Conservation (phyloP, 2,888 invertebrate species). For the Tethea ocularis region DNA sequence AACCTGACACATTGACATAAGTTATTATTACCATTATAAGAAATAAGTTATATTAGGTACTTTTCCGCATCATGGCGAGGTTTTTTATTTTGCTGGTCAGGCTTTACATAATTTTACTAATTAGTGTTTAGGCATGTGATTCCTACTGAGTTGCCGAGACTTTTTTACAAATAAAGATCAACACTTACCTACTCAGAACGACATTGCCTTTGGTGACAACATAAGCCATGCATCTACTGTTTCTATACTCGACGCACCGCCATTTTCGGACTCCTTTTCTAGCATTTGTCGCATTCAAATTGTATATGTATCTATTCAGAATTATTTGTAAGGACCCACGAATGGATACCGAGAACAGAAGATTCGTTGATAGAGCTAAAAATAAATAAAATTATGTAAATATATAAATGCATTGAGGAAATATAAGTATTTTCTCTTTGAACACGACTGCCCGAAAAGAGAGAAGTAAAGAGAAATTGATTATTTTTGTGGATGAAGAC, state of each 20-base stretch:
- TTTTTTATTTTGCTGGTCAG: too few relatives aligned
- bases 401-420: not conserved
- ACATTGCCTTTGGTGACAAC: constrained; percentile 71
- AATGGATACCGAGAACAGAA: constrained; percentile 76
- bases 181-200: constrained; percentile 67
- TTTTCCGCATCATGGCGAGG: too few relatives aligned
- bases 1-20: too few relatives aligned
- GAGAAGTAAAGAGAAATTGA: too few relatives aligned
- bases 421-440: too few relatives aligned
- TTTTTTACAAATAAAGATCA: not conserved
- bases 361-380: constrained; percentile 49
- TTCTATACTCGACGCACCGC: constrained; percentile 79
- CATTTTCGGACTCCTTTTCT: constrained; percentile 61
- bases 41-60: too few relatives aligned
- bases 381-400: not conserved
- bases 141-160: not conserved
- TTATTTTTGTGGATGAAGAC: too few relatives aligned
- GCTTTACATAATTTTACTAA: too few relatives aligned
- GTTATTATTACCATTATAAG: too few relatives aligned
- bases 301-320: constrained; percentile 76
- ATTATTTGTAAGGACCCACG: constrained; percentile 77
- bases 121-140: not conserved
- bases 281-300: constrained; percentile 58
- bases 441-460: too few relatives aligned
- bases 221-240: constrained; percentile 70